Base-by-base conservation (phyloP, 2,888 invertebrate species). In the Aphodius sticticus region DNA sequence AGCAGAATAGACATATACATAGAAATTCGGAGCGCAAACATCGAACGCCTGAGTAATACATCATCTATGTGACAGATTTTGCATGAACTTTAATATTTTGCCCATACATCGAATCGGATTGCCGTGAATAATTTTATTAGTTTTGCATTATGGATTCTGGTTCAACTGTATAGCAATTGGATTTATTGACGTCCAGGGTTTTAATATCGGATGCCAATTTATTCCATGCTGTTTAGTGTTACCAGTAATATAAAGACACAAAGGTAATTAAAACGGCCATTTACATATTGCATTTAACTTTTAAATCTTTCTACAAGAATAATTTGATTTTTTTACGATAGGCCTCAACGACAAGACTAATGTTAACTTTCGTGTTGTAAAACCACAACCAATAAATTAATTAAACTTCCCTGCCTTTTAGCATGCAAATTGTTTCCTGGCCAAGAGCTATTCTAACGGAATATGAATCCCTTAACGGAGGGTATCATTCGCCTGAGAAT, bases 161-260 rank as follows among this genome's bases (percentile, higher is more conserved):
- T 26, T 14, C 71, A 6, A 37, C 74, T 37, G 74, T 35, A 74
- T 35, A 35, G 74, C 35, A 35, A 74, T 74, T 74, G 74, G 36
- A 74, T 74, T 74, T 74, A 74, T 74, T 74, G 74, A 74, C 37
- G 74, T 35, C 36, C 35, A 26, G 74, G 74, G 74, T 74, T 74
- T 74, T 74, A 37, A 35, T 37, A 36, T 37, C 74, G 36, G 9
- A 74, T 37, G 74, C 74, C 74, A 74, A 74, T 74, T 74, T 74
- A 74, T 74, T 74, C 36, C 36, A 37, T 35, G 35, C 37, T 74
- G 74, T 36, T n/a, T 35, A 37, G 4, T 74, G 74, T 53, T 53
- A 12, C 12, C 53, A 53, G 12, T 53, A 53, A 53, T 53, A 53
- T 53, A 12, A 53, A 7, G 12, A 53, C 53, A 26, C 26, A 26